Evolutionary conservation across 1,140 invertebrate genomes (phyloP).

Genomic region (Pogonomyrmex californicus): DNA sequence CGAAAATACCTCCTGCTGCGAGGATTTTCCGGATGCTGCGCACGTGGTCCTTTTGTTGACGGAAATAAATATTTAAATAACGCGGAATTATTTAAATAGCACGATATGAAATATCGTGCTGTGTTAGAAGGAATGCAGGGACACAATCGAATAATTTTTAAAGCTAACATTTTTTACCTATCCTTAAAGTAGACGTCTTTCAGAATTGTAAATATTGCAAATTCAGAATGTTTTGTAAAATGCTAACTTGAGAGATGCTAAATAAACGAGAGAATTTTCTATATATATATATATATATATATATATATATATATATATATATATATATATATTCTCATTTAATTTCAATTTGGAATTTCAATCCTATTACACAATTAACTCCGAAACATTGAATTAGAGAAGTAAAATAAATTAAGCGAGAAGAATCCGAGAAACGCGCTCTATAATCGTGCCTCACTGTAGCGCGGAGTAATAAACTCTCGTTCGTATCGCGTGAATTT

Average conservation of each 20-base stretch:
- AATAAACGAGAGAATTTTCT: neutral
- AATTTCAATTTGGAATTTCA: neutral
- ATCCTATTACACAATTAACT: neutral
- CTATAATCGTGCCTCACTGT: neutral
- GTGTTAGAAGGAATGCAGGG: neutral
- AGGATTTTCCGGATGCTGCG: neutral
- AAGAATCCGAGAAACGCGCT: neutral
- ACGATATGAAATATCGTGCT: no score
- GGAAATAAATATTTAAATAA: neutral
- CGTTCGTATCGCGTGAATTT: neutral
- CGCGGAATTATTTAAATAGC: neutral
- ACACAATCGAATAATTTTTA: neutral
- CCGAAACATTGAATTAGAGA: neutral
- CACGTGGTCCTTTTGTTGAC: neutral
- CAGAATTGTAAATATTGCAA: neutral
- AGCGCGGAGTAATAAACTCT: neutral
- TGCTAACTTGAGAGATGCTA: neutral
- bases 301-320: neutral
- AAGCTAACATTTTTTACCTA: neutral
- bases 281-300: neutral
- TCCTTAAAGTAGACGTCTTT: neutral
- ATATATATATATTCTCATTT: neutral
- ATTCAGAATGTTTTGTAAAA: neutral
- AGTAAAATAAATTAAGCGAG: neutral
- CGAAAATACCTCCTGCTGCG: slow-evolving; percentile 17